These are phyloP conservation scores for Meloidogyne floridensis DNA, from an alignment of 1,140 invertebrate species.

Conservation along the genomic window DNA sequence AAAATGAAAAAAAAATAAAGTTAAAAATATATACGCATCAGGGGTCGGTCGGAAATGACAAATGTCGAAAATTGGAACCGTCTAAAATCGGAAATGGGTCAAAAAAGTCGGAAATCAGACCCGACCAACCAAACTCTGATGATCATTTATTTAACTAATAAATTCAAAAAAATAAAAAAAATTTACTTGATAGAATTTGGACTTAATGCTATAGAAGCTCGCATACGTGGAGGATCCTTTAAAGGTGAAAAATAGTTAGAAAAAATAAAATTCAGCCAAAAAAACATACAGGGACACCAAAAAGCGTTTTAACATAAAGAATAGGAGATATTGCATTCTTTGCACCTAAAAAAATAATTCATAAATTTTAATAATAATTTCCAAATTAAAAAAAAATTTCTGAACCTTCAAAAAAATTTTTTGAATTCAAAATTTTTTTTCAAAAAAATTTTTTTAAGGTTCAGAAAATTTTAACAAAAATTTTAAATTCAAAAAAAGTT, in stretches of 20 bases:
- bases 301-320: constrained; percentile 52
- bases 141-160: no score
- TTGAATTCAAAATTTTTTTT: not conserved
- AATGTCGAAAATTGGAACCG: no score
- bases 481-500: not conserved
- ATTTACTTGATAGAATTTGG: constrained; percentile 15
- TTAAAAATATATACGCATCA: not conserved
- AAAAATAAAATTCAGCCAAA: not conserved
- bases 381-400: not conserved
- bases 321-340: constrained; percentile 63
- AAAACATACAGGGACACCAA: constrained; percentile 32
- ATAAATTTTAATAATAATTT: not conserved
- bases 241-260: not conserved
- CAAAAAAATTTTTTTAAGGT: not conserved
- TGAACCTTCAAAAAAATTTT: not conserved
- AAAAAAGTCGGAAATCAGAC: no score
- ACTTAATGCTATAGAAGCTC: constrained; percentile 4
- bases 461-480: not conserved
- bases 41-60: no score
- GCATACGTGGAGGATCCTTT: constrained; percentile 17
- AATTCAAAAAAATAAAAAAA: not conserved
- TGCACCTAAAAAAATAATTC: constrained; percentile 38
- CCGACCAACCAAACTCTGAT: no score
- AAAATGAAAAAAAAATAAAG: not conserved
- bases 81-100: no score